Percentiles rank a stretch among this genome's conserved stretches.
Evolutionary conservation across 2,888 invertebrate species (phyloP).

Genomic region (Microctonus aethiopoides): DNA sequence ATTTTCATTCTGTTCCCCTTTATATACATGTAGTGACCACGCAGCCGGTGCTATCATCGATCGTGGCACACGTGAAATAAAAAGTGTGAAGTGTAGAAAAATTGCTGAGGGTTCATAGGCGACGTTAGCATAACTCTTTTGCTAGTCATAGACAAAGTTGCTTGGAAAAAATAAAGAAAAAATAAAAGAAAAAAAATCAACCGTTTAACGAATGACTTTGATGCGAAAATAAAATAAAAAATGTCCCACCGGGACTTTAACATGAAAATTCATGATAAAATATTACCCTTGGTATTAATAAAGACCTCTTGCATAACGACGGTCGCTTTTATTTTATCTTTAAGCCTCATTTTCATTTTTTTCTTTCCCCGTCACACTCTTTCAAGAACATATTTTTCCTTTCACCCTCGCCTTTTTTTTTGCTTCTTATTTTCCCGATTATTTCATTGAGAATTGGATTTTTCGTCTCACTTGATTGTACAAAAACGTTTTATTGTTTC

Average conservation of each 20-base stretch:
- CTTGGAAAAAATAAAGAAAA: neutral
- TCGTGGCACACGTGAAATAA: constrained; percentile 26
- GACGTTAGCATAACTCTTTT: neutral
- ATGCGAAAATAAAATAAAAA: neutral
- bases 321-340: neutral
- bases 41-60: constrained; percentile 32
- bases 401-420: neutral
- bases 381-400: neutral
- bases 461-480: neutral
- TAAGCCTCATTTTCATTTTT: neutral
- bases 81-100: constrained; percentile 23
- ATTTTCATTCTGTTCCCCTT: constrained; percentile 26
- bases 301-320: neutral
- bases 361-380: neutral
- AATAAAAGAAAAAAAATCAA: neutral
- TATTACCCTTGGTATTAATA: constrained; percentile 4
- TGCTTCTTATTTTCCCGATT: neutral
- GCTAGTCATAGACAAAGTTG: neutral
- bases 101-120: constrained; percentile 28
- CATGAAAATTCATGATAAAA: constrained; percentile 16
- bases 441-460: neutral
- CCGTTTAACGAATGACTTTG: neutral
- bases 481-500: constrained; percentile 2
- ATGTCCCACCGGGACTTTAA: neutral
- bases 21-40: constrained; percentile 10